phyloP scores from a whole-genome alignment of 2,113 vertebrate species.

The Tympanuchus pallidicinctus region DNA sequence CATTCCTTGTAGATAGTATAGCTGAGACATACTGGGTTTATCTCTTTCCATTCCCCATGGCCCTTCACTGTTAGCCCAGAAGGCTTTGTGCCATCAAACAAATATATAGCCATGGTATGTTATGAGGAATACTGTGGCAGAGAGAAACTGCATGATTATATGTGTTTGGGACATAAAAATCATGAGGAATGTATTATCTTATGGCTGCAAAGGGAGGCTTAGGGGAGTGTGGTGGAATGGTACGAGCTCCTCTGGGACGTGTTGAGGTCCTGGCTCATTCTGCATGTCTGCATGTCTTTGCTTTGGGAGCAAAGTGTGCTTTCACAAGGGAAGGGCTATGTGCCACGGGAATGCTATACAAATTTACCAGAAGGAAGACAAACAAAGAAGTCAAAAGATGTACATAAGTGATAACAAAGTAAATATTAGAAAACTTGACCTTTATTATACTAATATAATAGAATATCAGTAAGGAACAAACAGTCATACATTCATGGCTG shows the following conservation, averaged over 20 bases:
- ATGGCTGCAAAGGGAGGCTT: not conserved
- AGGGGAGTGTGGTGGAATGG: fast-evolving
- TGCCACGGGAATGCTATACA: slow-evolving; percentile 26
- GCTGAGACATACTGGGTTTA: not conserved
- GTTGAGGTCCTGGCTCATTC: not conserved
- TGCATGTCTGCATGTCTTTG: fast-evolving
- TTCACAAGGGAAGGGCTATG: slow-evolving; percentile 21
- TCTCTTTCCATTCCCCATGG: not conserved
- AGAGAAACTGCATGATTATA: fast-evolving
- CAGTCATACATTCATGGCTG: slow-evolving; percentile 13
- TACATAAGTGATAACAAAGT: slow-evolving; percentile 63
- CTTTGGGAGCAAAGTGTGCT: not conserved
- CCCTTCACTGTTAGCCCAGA: not conserved
- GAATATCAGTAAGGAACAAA: slow-evolving; percentile 47
- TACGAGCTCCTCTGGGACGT: not conserved
- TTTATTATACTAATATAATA: slow-evolving; percentile 47
- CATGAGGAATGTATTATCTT: fast-evolving
- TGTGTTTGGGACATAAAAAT: not conserved
- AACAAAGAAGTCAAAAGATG: slow-evolving; percentile 71
- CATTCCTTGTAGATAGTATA: not conserved
- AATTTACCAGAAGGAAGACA: slow-evolving; percentile 63
- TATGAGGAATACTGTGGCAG: not conserved
- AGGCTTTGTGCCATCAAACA: not conserved
- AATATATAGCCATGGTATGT: fast-evolving
- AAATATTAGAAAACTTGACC: slow-evolving; percentile 65